Evolutionary conservation across 2,888 invertebrate genomes (phyloP), one percentile per base, ranked within the genome.

Genomic region (Conchocele bisecta): DNA sequence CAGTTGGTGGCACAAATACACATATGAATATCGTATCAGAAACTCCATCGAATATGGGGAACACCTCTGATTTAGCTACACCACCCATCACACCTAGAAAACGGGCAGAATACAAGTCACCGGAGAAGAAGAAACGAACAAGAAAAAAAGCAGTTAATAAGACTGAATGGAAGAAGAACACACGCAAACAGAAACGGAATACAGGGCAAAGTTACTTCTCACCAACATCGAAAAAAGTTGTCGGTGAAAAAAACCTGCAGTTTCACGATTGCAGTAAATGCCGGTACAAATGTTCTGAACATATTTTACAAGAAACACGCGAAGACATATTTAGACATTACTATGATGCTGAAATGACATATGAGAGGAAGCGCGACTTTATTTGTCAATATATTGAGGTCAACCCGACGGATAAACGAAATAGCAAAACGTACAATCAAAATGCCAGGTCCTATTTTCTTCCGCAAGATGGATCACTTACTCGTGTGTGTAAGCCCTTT

Each of bases 401-500:
- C n/a, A 39, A 26, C 15, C 9, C 26, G 3, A 56, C 56, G 17
- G 13, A 17, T 9, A 56, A 39, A 26, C 24, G 56, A 17, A 26
- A 41, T 46, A n/a, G 33, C n/a, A n/a, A 26, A 13, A 31, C 44
- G 15, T 46, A 46, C 17, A 58, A 58, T 46, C 33, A 46, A 15
- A 31, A 9, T 46, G 31, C 31, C 31, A 58, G 65, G 39, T 42
- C 22, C 2, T 75, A 50, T 39, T 54, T 54, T 35, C 35, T 75
- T 3, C 41, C 53, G 29, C n/a, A n/a, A n/a, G n/a, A n/a, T n/a
- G n/a, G n/a, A n/a, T n/a, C n/a, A n/a, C n/a, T n/a, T n/a, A n/a
- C n/a, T n/a, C n/a, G n/a, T n/a, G n/a, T n/a, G n/a, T n/a, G n/a
- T n/a, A n/a, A n/a, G n/a, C n/a, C n/a, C n/a, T n/a, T n/a, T n/a